Evolutionary conservation across 1,140 invertebrate genomes (phyloP).

Genomic region (Ruditapes philippinarum): DNA sequence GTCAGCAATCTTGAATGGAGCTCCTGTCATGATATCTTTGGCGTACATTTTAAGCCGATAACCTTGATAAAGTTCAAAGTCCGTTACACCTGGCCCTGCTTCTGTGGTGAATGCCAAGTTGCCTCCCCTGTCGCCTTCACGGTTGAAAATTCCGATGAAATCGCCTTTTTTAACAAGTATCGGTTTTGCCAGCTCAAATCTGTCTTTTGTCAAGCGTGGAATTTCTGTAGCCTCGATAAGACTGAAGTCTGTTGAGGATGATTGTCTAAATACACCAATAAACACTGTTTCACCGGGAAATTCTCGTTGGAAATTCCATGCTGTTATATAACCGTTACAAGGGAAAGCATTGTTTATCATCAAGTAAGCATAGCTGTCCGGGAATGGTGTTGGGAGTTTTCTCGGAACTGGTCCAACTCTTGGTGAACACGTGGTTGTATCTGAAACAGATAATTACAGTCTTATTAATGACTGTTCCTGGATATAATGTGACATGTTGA

Average conservation of each 20-base stretch:
- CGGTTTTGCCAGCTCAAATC: conserved; percentile 58
- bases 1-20: conserved; percentile 9
- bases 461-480: too few species aligned
- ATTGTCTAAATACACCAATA: conserved; percentile 78
- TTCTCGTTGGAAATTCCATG: conserved; percentile 77
- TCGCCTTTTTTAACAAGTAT: conserved; percentile 79
- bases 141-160: conserved; percentile 81
- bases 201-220: conserved; percentile 71
- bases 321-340: conserved; percentile 78
- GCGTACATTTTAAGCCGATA: conserved; percentile 62
- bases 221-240: conserved; percentile 73
- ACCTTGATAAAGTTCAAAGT: conserved; percentile 74
- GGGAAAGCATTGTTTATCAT: conserved; percentile 82
- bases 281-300: not conserved
- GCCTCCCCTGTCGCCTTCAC: conserved; percentile 65
- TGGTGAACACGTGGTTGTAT: conserved; percentile 72
- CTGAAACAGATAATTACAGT: conserved; percentile 57
- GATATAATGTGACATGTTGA: too few species aligned
- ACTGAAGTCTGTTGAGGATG: conserved; percentile 67
- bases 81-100: conserved; percentile 59
- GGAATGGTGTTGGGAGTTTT: conserved; percentile 70
- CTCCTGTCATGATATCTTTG: not conserved
- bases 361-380: conserved; percentile 77
- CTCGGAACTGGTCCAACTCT: conserved; percentile 75
- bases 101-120: conserved; percentile 75